Evolutionary conservation across 2,888 invertebrate genomes (phyloP).

Genomic region (Amphiduros pacificus): DNA sequence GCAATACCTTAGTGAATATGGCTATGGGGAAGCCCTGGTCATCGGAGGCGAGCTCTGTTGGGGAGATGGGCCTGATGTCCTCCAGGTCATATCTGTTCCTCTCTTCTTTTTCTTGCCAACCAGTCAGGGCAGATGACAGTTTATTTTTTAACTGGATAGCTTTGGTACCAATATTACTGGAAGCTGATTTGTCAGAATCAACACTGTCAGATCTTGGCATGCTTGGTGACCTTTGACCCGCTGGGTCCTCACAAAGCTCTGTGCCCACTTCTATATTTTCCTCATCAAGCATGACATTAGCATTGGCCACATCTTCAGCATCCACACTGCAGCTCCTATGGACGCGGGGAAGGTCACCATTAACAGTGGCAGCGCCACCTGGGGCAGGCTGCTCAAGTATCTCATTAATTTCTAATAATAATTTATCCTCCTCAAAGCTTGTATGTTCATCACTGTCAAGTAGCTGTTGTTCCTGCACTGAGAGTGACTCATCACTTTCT

Average conservation of each 20-base stretch:
- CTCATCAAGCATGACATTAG: slow-evolving; percentile 4
- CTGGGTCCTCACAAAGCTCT: neutral
- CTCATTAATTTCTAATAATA: slow-evolving; percentile 42
- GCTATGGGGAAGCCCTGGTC: slow-evolving; percentile 86
- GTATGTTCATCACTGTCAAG: slow-evolving; percentile 7
- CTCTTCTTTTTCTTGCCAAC: slow-evolving; percentile 13
- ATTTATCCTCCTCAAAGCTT: slow-evolving; percentile 51
- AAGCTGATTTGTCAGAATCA: neutral
- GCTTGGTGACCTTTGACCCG: neutral
- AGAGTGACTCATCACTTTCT: slow-evolving; percentile 5
- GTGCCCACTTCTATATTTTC: slow-evolving; percentile 1
- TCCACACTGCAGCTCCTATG: neutral
- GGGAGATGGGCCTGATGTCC: slow-evolving; percentile 11
- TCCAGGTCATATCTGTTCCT: slow-evolving; percentile 24
- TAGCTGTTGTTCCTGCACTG: slow-evolving; percentile 7
- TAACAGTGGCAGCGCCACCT: no score
- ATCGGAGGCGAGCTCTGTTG: slow-evolving; percentile 56
- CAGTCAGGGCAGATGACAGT: neutral
- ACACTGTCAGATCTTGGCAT: no score
- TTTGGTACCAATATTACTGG: neutral
- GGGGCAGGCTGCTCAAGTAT: slow-evolving; percentile 8
- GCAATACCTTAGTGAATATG: slow-evolving; percentile 81
- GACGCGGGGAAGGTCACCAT: no score
- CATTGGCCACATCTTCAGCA: slow-evolving; percentile 1
- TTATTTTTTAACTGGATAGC: neutral